Base-by-base conservation (phyloP, 2,797 vertebrate species). In the Vipera ursinii region DNA sequence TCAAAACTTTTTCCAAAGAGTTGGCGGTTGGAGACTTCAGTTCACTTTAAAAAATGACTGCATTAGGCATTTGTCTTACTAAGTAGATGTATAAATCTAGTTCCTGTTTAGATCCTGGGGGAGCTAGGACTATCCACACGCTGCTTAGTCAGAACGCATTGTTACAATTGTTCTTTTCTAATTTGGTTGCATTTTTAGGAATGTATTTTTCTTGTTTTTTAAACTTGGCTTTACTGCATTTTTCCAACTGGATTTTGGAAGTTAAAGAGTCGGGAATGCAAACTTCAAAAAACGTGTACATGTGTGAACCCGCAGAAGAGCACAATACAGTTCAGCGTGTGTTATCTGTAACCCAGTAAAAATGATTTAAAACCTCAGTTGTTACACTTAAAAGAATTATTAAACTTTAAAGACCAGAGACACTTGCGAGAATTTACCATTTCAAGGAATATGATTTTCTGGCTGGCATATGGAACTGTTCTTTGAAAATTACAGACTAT, bases 1-100 rank as follows among this genome's bases (percentile, higher is more conserved):
- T 89, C 89, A 91, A 95, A 96, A 95, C 86, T 65, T 86, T 93
- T 86, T 93, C 69, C 89, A 93, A 94, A 57, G 32, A 86, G 1
- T 78, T 94, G 48, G 15, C 4, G 82, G 44, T 78, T 73, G 48
- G 86, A 60, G 60, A 28, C 26, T 90, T 86, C 20, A 91, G 32
- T 89, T 85, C 91, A 89, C 10, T 32, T 15, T 60, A 24, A 91
- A 20, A 55, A 9, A 63, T 0, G 3, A 3, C 55, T 44, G 26
- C 7, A 7, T 0, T 53, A 48, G 88, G 9, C 89, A 38, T 86
- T 73, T 85, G 88, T 28, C 3, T 94, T 95, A 59, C 3, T 57
- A 89, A 38, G 60, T 91, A 61, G 82, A 56, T 95, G 73, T 89
- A 38, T 89, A 15, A 15, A 88, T 65, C 1, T 73, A 73, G 92